These are phyloP conservation scores for Myrmecophaga tridactyla DNA, from an alignment of 2,113 vertebrate species.

Conservation along the genomic window DNA sequence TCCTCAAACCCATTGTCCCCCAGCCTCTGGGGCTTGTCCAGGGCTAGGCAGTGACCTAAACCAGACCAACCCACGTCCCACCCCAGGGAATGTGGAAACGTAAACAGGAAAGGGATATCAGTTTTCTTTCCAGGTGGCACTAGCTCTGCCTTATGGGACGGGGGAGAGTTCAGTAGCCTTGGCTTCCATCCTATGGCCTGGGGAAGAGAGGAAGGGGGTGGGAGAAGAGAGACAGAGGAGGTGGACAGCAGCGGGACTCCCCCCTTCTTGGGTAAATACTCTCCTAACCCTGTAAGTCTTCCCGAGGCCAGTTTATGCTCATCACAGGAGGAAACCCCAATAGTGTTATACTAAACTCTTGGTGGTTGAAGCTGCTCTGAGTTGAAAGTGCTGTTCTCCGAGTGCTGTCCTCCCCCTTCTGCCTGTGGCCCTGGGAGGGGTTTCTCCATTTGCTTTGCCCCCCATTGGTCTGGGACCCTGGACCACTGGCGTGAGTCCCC, in stretches of 20 bases:
- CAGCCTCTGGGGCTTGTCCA: rapidly evolving
- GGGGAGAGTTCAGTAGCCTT: rapidly evolving
- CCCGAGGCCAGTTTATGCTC: neutral
- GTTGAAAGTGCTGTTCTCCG: neutral
- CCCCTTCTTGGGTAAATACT: no score
- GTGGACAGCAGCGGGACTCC: rapidly evolving
- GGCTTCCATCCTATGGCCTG: neutral
- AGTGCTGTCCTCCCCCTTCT: neutral
- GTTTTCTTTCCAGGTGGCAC: neutral
- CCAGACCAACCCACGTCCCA: rapidly evolving
- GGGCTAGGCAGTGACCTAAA: neutral
- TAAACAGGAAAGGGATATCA: no score
- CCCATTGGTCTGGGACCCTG: rapidly evolving
- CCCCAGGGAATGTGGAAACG: neutral
- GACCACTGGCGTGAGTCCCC: no score
- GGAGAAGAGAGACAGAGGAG: rapidly evolving
- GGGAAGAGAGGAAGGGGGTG: neutral
- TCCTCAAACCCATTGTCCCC: rapidly evolving
- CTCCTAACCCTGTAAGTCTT: no score
- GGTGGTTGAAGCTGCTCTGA: neutral
- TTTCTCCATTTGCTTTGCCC: neutral
- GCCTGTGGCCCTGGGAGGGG: no score
- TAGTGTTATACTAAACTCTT: neutral
- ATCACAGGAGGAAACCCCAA: rapidly evolving
- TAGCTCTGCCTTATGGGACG: rapidly evolving